Percentiles rank a stretch among this genome's conserved stretches.
Conservation (phyloP, 2,888 invertebrate genomes). For the Gandaritis pyraliata region DNA sequence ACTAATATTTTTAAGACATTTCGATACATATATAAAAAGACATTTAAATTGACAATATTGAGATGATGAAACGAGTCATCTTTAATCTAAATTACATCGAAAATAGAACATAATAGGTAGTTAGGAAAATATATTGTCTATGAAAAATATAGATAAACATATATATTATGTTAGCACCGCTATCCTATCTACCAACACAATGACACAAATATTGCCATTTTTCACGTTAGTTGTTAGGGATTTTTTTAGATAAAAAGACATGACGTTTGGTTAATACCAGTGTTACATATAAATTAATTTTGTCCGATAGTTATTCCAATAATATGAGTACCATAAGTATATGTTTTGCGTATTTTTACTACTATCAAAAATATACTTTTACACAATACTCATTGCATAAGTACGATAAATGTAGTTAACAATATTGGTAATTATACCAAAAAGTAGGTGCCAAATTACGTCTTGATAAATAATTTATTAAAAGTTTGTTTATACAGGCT, state of each 20-base stretch:
- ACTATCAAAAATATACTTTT: not conserved
- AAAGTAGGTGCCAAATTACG: not conserved
- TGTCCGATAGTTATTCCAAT: too few species aligned
- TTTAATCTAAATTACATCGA: conserved; percentile 73
- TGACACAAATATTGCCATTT: conserved; percentile 32
- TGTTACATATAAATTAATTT: not conserved
- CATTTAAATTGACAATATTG: conserved; percentile 71
- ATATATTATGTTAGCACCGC: conserved; percentile 72
- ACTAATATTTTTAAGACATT: conserved; percentile 33
- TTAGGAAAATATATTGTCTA: conserved; percentile 63
- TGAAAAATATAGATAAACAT: conserved; percentile 70
- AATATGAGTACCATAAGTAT: too few species aligned
- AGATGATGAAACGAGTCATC: conserved; percentile 64
- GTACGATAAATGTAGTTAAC: not conserved
- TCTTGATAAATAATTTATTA: not conserved
- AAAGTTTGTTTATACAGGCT: not conserved
- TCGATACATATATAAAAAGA: conserved; percentile 55
- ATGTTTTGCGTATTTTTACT: not conserved
- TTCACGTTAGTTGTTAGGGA: conserved; percentile 19
- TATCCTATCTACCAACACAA: conserved; percentile 53
- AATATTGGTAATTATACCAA: not conserved
- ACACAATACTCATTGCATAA: not conserved
- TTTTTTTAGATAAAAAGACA: not conserved
- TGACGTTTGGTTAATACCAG: not conserved
- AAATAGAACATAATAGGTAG: conserved; percentile 58